These are phyloP conservation scores for Misgurnus mizolepis DNA, from an alignment of 2,113 vertebrate species.

Conservation along the genomic window DNA sequence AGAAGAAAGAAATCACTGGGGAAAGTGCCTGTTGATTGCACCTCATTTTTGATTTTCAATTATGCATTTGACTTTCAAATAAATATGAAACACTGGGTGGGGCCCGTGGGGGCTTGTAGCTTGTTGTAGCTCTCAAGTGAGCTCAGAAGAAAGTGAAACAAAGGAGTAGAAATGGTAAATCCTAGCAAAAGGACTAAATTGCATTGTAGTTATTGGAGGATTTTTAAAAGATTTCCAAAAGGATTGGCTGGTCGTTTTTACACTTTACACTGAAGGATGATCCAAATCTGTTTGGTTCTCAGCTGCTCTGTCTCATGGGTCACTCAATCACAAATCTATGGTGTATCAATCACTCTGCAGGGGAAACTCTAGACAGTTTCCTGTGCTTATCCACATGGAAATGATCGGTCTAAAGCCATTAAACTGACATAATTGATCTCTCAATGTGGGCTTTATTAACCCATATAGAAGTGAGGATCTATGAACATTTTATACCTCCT, in stretches of 20 bases:
- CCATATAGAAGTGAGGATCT: conserved; percentile 22
- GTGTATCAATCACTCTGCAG: conserved; percentile 58
- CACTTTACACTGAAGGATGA: conserved; percentile 51
- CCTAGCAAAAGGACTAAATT: not conserved
- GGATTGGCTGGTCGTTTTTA: conserved; percentile 12
- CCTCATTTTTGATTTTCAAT: conserved; percentile 47
- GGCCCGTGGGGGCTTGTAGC: not conserved
- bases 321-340: conserved; percentile 61
- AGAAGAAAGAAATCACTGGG: not conserved
- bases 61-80: conserved; percentile 37
- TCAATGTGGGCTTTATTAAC: conserved; percentile 16
- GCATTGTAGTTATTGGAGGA: too few species aligned
- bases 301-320: conserved; percentile 63
- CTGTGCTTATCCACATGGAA: conserved; percentile 44
- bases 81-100: conserved; percentile 13
- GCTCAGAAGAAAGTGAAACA: conserved; percentile 13
- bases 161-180: not conserved
- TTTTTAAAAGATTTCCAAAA: not conserved
- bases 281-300: conserved; percentile 65
- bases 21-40: conserved; percentile 34
- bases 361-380: conserved; percentile 37
- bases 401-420: conserved; percentile 39
- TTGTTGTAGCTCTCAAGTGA: not conserved
- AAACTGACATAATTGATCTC: conserved; percentile 40
- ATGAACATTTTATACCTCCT: conserved; percentile 1